phyloP scores from a whole-genome alignment of 2,113 vertebrate species.

The Pagrus major region DNA sequence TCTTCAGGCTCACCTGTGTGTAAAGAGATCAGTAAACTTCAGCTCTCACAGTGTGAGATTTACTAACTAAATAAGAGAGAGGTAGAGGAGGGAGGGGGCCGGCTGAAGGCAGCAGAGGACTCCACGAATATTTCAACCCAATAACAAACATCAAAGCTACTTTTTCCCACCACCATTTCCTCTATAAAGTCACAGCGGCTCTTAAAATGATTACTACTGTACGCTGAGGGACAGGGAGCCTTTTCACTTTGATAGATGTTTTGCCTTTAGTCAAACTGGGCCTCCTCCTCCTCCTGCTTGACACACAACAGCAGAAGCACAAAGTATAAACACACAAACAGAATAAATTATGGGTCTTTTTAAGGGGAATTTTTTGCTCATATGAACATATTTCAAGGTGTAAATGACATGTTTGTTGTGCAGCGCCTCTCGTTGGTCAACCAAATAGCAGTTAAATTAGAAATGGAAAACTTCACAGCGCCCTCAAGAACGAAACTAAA shows the following conservation, averaged over 20 bases:
- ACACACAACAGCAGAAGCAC: constrained; percentile 1
- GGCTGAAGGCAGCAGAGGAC: not conserved
- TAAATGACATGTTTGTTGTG: constrained; percentile 40
- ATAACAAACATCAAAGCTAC: constrained; percentile 60
- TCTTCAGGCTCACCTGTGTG: not conserved
- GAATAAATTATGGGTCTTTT: constrained; percentile 7
- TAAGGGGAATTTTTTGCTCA: not conserved
- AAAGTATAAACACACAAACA: constrained; percentile 9
- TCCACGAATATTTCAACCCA: constrained; percentile 48
- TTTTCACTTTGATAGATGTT: constrained; percentile 71
- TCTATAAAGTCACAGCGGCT: constrained; percentile 62
- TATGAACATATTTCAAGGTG: constrained; percentile 1
- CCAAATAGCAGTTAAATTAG: not conserved
- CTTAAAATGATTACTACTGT: constrained; percentile 60
- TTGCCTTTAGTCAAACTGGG: constrained; percentile 49
- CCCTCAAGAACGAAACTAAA: not conserved
- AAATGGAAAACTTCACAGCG: constrained; percentile 18
- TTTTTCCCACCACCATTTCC: constrained; percentile 60
- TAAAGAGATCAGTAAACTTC: not conserved
- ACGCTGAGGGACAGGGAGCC: constrained; percentile 31
- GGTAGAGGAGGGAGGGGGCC: not conserved
- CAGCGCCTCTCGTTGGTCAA: not conserved
- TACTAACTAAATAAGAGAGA: not conserved
- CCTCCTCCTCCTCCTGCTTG: not conserved
- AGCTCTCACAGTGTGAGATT: not conserved